Conservation (phyloP, 2,113 vertebrate species). For the Origma solitaria region DNA sequence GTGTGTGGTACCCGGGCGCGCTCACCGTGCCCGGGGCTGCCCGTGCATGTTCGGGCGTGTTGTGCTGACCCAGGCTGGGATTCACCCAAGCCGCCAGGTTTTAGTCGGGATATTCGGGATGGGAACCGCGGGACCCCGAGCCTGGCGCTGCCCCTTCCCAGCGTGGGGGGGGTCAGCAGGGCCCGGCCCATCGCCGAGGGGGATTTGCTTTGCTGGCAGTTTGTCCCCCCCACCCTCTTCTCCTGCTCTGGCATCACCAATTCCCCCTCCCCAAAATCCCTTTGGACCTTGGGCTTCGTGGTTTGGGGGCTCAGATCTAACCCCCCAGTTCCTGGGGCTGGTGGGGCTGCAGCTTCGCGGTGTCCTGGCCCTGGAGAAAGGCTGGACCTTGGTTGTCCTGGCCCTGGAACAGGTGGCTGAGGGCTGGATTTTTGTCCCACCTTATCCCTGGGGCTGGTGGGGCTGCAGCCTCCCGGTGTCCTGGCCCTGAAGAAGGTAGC, state of each 20-base stretch:
- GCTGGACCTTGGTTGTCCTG: background rate
- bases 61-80: slow-evolving; percentile 35
- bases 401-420: background rate
- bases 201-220: background rate
- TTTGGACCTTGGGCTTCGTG: background rate
- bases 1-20: background rate
- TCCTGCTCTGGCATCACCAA: background rate
- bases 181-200: background rate
- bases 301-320: background rate
- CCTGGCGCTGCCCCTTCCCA: background rate
- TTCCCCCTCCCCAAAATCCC: background rate
- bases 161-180: background rate
- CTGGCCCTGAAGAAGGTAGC: background rate
- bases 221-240: background rate
- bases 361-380: background rate
- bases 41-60: slow-evolving; percentile 8
- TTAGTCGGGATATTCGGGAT: background rate
- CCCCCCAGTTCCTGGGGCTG: fast-evolving
- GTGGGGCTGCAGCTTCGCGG: background rate
- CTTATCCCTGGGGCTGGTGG: background rate
- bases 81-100: background rate
- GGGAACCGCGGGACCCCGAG: background rate
- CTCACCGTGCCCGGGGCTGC: background rate
- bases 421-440: background rate
- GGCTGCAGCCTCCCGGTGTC: background rate